These are phyloP conservation scores for Lonchura striata DNA, from an alignment of 2,113 vertebrate genomes.

Conservation along the genomic window DNA sequence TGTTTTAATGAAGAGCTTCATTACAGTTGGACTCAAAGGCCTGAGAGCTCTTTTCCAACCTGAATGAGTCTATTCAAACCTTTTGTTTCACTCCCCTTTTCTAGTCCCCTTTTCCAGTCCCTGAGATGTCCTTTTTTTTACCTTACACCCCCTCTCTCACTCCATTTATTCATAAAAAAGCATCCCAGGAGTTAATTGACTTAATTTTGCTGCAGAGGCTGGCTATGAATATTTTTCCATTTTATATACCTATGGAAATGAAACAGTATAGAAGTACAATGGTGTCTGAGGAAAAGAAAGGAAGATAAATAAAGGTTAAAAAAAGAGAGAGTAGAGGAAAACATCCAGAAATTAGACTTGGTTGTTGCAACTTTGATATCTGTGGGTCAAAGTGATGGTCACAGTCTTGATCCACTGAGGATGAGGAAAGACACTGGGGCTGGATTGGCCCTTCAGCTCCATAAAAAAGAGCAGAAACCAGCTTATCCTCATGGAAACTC, in stretches of 20 bases:
- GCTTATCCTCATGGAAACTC: neutral
- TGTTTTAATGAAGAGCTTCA: neutral
- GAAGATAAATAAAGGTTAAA: neutral
- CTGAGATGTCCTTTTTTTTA: neutral
- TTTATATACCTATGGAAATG: neutral
- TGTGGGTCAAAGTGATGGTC: neutral
- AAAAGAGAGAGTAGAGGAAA: neutral
- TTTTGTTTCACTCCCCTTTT: neutral
- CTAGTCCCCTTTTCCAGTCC: neutral
- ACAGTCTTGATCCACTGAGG: neutral
- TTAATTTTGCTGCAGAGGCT: neutral
- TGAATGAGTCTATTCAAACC: neutral
- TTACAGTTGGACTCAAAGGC: neutral
- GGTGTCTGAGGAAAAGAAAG: neutral
- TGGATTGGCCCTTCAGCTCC: neutral
- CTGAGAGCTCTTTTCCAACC: neutral
- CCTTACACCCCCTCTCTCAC: neutral
- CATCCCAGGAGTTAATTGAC: neutral
- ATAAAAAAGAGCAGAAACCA: neutral
- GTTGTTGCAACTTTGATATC: neutral
- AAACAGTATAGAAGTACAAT: neutral
- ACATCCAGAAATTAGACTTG: neutral
- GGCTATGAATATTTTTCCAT: neutral
- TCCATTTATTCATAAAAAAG: neutral
- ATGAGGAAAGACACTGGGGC: neutral